A percentile compares a stretch with the other conserved stretches of the same genome.
phyloP scores from a whole-genome alignment of 2,888 invertebrate species.

The Plagiodera versicolora region DNA sequence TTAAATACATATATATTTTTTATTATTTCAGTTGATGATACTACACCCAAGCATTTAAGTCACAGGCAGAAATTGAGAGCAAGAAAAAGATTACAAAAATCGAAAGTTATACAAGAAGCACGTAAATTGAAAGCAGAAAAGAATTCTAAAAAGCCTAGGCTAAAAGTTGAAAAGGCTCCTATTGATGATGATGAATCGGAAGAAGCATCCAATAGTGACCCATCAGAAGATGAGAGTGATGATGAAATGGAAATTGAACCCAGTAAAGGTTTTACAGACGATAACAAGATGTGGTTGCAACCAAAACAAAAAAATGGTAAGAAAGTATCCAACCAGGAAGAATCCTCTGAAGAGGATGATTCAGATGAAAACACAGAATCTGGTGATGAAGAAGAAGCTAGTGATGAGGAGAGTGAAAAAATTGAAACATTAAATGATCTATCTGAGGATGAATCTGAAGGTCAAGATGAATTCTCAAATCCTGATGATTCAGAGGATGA shows the following conservation, averaged over 20 bases:
- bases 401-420: constrained; percentile 39
- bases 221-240: constrained; percentile 37
- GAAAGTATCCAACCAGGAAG: constrained; percentile 38
- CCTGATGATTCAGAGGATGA: constrained; percentile 50
- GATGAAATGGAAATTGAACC: constrained; percentile 40
- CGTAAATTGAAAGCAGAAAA: constrained; percentile 28
- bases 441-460: constrained; percentile 50
- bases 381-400: constrained; percentile 45
- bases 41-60: constrained; percentile 61
- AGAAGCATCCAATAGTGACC: constrained; percentile 27
- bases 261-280: constrained; percentile 65
- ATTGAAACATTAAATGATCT: constrained; percentile 44
- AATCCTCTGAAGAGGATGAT: constrained; percentile 42
- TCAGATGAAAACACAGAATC: constrained; percentile 17
- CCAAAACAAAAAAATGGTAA: constrained; percentile 58
- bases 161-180: constrained; percentile 42
- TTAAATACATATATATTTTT: neutral
- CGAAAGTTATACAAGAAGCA: constrained; percentile 36
- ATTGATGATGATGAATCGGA: constrained; percentile 34
- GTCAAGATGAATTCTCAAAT: constrained; percentile 36
- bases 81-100: constrained; percentile 43
- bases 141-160: neutral
- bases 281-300: constrained; percentile 72
- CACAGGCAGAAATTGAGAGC: constrained; percentile 52
- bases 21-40: constrained; percentile 55